Conservation (phyloP, 2,888 invertebrate species). For the Agrochola litura region DNA sequence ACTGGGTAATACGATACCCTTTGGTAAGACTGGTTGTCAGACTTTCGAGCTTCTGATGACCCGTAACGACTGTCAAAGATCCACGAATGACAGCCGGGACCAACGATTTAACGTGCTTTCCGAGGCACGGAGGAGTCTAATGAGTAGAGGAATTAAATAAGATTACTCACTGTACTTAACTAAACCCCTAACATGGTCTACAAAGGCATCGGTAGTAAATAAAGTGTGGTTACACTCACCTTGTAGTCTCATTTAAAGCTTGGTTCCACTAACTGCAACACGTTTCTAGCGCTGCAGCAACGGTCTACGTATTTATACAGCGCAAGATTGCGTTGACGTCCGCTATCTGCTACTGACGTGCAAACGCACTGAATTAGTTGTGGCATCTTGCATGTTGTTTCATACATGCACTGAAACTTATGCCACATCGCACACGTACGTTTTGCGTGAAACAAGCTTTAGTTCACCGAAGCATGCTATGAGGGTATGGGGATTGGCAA, state of each 20-base stretch:
- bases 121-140: background rate
- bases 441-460: background rate
- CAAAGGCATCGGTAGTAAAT: conserved; percentile 26
- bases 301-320: background rate
- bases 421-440: background rate
- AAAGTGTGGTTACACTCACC: conserved; percentile 30
- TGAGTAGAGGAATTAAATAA: conserved; percentile 1
- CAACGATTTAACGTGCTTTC: too few species aligned
- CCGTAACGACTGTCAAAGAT: too few species aligned
- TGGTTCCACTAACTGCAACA: conserved; percentile 3
- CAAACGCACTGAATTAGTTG: conserved; percentile 28
- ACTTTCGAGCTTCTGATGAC: too few species aligned
- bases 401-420: background rate
- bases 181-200: conserved; percentile 18
- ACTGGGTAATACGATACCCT: too few species aligned
- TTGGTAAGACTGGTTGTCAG: too few species aligned
- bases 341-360: conserved; percentile 33
- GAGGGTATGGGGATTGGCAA: background rate
- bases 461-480: background rate
- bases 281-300: conserved; percentile 4
- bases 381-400: conserved; percentile 22
- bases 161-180: background rate
- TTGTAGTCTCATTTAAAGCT: conserved; percentile 25
- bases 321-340: conserved; percentile 12
- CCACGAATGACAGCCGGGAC: too few species aligned